Base-by-base conservation (phyloP, 2,888 invertebrate genomes). In the Hemistola chrysoprasaria region DNA sequence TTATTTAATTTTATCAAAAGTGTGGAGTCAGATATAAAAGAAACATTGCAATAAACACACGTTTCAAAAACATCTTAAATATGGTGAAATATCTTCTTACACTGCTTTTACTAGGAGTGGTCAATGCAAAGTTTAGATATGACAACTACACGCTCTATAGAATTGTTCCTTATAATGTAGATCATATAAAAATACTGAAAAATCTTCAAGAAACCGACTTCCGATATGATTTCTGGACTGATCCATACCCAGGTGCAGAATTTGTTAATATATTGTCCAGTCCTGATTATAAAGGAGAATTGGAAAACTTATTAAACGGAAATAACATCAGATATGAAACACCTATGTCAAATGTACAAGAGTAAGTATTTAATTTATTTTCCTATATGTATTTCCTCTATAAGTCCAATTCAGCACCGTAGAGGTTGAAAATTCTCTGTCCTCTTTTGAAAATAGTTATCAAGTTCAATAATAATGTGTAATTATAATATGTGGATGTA, bases 81-180 rank as follows among this genome's bases (percentile, higher is more conserved):
- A 62, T 62, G 63, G 28, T 47, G 1, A 52, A 50, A 40, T 8
- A 16, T 4, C 16, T 45, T 3, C 5, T 56, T 28, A 5, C 40
- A 36, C 33, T 58, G 33, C 11, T 51, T 21, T 30, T 59, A 10
- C 20, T 33, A 1, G 10, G 40, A 40, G 53, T 52, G 23, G 32
- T 11, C 0, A 42, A 56, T 55, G 65, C 63, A 44, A 70, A 66
- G 36, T 41, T 65, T 16, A 50, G 64, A 8, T 74, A 53, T 22
- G 70, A 73, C 8, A 67, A 74, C 35, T 66, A 70, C 43, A 59
- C 63, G 9, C 83, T 92, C 8, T 92, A 88, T 50, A 80, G 90
- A 53, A 66, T 91, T 3, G 60, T 64, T 1, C 90, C 92, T 0
- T 60, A 69, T 25, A 82, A 70, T 28, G 48, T 61, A 0, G 62